Evolutionary conservation across 2,888 invertebrate species (phyloP), one percentile per base, ranked within the genome.

Genomic region (Piscicola geometra): DNA sequence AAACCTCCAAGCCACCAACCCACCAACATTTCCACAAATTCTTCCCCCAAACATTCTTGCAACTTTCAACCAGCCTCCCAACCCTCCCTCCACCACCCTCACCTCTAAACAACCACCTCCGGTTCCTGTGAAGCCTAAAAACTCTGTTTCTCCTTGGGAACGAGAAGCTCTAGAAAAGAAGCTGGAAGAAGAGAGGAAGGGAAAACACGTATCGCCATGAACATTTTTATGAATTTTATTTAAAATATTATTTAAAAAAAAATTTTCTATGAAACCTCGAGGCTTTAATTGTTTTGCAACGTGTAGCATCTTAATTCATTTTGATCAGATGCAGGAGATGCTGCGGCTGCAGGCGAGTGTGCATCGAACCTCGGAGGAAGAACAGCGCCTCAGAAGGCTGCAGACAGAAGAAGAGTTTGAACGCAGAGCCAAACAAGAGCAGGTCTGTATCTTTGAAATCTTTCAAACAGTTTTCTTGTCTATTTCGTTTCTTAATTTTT

Each of bases 361-460:
- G 2, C 75, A 77, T 36, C 73, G 76, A 30, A 80, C 78, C 21
- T 80, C 80, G 0, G 82, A 82, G 75, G 84, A 84, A 66, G 81
- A 83, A 77, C 83, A 83, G 32, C 78, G 84, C 47, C 79, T 85
- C 68, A 78, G 81, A 35, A 81, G 82, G 76, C 87, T 97, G 76
- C 91, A 92, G 79, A 87, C 96, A n/a, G 96, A 97, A 84, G 88
- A 92, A 77, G 96, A 97, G 86, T 97, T 97, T 85, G 94, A 96
- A 84, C 89, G 93, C 71, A 88, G 96, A 70, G 94, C 94, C 1
- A 91, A 91, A 83, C 93, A 93, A 86, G 88, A 89, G 84, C 87
- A 90, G 83, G 87, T 56, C 5, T 21, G 60, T 18, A 5, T 56
- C 3, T 15, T 56, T 5, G n/a, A 18, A 5, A 56, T 56, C n/a